These are phyloP conservation scores for Lutraria lutraria DNA, from an alignment of 2,888 invertebrate genomes.

Conservation along the genomic window DNA sequence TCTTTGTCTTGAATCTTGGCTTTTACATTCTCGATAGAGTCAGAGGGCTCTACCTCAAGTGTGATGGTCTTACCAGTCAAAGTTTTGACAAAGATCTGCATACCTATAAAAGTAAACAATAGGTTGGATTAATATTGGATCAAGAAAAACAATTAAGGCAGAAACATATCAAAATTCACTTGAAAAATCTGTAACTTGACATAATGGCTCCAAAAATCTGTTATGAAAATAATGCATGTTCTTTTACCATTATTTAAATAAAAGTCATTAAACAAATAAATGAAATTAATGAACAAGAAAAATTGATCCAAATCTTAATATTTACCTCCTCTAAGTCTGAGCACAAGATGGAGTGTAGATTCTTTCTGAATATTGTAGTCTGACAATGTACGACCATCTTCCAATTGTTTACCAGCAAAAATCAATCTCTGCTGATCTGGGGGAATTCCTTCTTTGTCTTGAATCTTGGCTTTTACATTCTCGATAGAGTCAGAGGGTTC, in stretches of 20 bases:
- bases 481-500: constrained; percentile 97
- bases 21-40: constrained; percentile 98
- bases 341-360: constrained; percentile 52
- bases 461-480: constrained; percentile 92
- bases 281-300: too few relatives aligned
- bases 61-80: constrained; percentile 86
- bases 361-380: constrained; percentile 98
- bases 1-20: constrained; percentile 88
- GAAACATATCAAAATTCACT: too few relatives aligned
- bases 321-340: constrained; percentile 47
- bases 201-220: too few relatives aligned
- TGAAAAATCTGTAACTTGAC: too few relatives aligned
- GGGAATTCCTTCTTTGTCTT: constrained; percentile 89
- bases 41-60: constrained; percentile 91
- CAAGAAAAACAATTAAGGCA: too few relatives aligned
- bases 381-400: constrained; percentile 96
- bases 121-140: background rate
- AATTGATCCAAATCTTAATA: too few relatives aligned
- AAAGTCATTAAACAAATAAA: too few relatives aligned
- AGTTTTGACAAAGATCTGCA: constrained; percentile 92
- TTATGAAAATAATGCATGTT: too few relatives aligned
- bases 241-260: too few relatives aligned
- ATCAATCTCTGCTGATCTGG: constrained; percentile 95
- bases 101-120: constrained; percentile 83
- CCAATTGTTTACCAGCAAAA: constrained; percentile 97